phyloP scores from a whole-genome alignment of 2,113 vertebrate species.

The Sphaerodactylus townsendi region DNA sequence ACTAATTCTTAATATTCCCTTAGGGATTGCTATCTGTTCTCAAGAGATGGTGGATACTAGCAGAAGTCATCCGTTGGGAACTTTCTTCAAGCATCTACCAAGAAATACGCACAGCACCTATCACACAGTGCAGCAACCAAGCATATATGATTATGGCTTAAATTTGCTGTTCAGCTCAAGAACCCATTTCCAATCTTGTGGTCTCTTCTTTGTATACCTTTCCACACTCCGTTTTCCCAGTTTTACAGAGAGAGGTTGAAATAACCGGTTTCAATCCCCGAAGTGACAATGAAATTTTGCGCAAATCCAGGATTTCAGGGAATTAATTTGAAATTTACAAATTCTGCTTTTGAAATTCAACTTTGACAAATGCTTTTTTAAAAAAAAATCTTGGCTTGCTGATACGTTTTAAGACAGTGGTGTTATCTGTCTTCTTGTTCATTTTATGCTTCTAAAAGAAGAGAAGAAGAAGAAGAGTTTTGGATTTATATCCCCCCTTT shows the following conservation, averaged over 20 bases:
- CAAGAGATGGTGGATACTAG: neutral
- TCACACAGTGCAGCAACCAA: neutral
- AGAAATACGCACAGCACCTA: neutral
- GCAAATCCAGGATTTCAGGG: too few species aligned
- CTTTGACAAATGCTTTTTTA: neutral
- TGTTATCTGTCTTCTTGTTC: neutral
- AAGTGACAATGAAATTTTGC: neutral
- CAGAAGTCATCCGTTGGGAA: neutral
- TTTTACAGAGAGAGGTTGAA: neutral
- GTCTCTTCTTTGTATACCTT: neutral
- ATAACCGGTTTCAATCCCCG: neutral
- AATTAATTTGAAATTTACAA: neutral
- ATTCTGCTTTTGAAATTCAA: neutral
- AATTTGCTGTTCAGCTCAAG: neutral
- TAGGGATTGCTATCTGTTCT: neutral
- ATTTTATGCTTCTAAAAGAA: constrained; percentile 3
- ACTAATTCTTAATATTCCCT: neutral
- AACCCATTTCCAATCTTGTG: neutral
- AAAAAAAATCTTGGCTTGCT: neutral
- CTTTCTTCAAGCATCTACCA: neutral
- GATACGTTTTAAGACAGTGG: neutral
- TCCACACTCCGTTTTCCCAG: neutral
- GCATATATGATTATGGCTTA: neutral
- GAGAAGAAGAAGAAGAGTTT: too few species aligned
- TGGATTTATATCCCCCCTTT: too few species aligned